Percentiles rank a stretch among this genome's conserved stretches.
Conservation (phyloP, 2,797 vertebrate species). For the Picus viridis region DNA sequence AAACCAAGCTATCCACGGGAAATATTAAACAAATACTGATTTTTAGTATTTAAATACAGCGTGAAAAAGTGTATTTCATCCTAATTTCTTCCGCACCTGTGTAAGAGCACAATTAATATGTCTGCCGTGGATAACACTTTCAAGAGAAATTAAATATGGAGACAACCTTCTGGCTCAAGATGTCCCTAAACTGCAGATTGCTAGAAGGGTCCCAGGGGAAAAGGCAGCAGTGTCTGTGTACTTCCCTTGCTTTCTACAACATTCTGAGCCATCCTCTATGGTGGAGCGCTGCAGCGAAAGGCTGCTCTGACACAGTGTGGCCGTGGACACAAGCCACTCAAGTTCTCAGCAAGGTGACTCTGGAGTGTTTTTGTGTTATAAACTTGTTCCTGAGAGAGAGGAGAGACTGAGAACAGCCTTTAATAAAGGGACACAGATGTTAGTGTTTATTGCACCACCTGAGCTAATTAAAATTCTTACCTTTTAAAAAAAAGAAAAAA, state of each 20-base stretch:
- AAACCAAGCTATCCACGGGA: not conserved
- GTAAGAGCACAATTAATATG: not conserved
- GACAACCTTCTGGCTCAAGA: constrained; percentile 45
- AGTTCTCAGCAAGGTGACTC: constrained; percentile 10
- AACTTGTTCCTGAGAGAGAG: not conserved
- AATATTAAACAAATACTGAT: not conserved
- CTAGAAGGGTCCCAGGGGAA: constrained; percentile 1
- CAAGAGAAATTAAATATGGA: constrained; percentile 46
- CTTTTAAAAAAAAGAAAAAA: constrained; percentile 16
- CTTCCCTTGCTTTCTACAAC: not conserved
- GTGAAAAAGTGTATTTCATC: not conserved
- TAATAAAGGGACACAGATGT: constrained; percentile 66
- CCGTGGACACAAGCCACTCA: not conserved
- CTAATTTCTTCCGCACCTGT: not conserved
- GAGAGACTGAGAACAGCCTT: constrained; percentile 35
- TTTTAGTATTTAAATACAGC: not conserved
- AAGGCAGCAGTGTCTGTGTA: not conserved
- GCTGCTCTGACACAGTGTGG: not conserved
- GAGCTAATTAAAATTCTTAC: constrained; percentile 69
- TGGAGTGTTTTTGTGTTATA: not conserved
- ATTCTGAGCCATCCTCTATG: not conserved
- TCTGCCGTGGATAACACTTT: constrained; percentile 13
- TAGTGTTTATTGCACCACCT: constrained; percentile 67
- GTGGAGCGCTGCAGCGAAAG: not conserved
- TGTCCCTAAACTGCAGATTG: constrained; percentile 37